These are phyloP conservation scores for Cacatua alba DNA, from an alignment of 2,113 vertebrate species.

Conservation along the genomic window DNA sequence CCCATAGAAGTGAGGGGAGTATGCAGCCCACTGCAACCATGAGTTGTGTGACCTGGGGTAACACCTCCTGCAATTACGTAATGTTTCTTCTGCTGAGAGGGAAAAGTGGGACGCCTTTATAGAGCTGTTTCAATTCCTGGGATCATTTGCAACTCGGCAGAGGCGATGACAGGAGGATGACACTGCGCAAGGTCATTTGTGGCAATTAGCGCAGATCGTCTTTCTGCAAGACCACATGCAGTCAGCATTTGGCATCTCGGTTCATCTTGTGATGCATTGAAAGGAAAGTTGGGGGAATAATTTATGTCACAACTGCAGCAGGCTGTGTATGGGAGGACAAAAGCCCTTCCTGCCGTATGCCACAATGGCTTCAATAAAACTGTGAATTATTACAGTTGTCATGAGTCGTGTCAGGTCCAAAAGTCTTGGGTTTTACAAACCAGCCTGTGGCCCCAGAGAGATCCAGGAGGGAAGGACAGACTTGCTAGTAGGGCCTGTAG, in stretches of 20 bases:
- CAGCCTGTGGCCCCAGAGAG: neutral
- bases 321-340: neutral
- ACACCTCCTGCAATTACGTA: accelerated
- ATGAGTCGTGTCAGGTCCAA: accelerated
- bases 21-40: accelerated
- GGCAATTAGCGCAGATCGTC: neutral
- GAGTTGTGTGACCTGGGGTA: neutral
- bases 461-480: neutral
- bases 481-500: neutral
- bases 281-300: neutral
- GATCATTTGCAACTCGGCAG: neutral
- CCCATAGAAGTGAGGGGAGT: neutral
- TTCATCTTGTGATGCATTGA: neutral
- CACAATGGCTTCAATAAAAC: neutral
- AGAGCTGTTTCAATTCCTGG: neutral
- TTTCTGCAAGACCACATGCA: neutral
- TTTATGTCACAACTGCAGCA: neutral
- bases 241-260: neutral
- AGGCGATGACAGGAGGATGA: neutral
- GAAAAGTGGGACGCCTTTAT: accelerated
- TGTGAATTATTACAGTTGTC: neutral
- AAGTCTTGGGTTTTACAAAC: neutral
- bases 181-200: neutral
- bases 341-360: neutral
- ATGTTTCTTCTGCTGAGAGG: neutral